Base-by-base conservation (phyloP, 2,888 invertebrate genomes). In the Pollenia angustigena region DNA sequence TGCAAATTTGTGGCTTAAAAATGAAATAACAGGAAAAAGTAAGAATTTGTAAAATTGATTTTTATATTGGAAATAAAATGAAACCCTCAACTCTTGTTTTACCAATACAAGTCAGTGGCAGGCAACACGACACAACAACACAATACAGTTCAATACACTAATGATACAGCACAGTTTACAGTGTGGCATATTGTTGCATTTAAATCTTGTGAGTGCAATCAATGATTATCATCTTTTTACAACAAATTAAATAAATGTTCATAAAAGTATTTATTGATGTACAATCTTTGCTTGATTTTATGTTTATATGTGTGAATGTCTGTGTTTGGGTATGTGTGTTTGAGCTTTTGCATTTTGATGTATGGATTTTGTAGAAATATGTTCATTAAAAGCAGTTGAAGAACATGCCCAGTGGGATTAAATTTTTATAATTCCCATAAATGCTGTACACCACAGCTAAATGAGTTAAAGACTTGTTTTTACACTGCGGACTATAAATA, bases 131-230 rank as follows among this genome's bases (percentile, higher is more conserved):
- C n/a, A 9, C 23, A 32, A 50, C 42, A 64, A 8, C 18, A 12
- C 16, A 42, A 52, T 56, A 56, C 56, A 54, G 12, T 40, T 7
- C 12, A 11, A 52, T 42, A 40, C 44, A 40, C 9, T n/a, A 56
- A n/a, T 1, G 76, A 44, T 71, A 23, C 32, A 52, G 52, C 52
- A 18, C 32, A 18, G 16, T 71, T 10, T 44, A 32, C 32, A 32
- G 32, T 32, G 4, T 32, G 32, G 44, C 58, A 75, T 81, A 74
- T 72, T 79, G 72, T 74, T 84, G 66, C 66, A 68, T 62, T 74
- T 74, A 60, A 85, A 74, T 85, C 84, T 80, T 85, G 54, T 74
- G 79, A 85, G 66, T 80, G 60, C 79, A 84, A 84, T 84, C 84
- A 84, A 60, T 84, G 79, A 74, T 85, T 74, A 85, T 68, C 68